Base-by-base conservation (phyloP, 2,797 vertebrate genomes). In the Danio jaintianensis region DNA sequence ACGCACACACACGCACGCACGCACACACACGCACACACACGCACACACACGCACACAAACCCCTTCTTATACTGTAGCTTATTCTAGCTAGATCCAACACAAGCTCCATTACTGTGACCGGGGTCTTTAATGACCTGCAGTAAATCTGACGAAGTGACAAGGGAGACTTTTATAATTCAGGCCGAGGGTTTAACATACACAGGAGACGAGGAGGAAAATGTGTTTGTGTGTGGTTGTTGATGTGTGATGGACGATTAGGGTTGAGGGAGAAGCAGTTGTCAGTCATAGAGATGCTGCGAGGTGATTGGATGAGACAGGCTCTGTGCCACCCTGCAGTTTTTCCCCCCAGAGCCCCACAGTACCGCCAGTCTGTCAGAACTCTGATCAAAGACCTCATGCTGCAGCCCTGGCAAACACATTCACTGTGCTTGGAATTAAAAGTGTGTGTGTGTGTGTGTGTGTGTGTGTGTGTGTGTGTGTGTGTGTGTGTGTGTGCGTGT, bases 311-410 rank as follows among this genome's bases (percentile, higher is more conserved):
- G 38, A 66, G 61, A 74, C 68, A 59, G 61, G 29, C 78, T 77
- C 53, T 45, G 74, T 75, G 74, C 45, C 59, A 83, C 38, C 22
- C 58, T 75, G 61, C 64, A 55, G 48, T 79, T 79, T 75, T 58
- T 29, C 29, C 22, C 58, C 66, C 67, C 61, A 70, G 22, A 50
- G 66, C 45, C 13, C 47, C 82, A 70, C 50, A 85, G 71, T 88
- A 83, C 85, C 85, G 7, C 76, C 73, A 40, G 61, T 66, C 12
- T 62, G 20, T 11, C 79, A 78, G 7, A 56, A 59, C 64, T 67
- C 68, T 38, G 22, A 63, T 4, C 1, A 62, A 3, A 6, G 20
- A n/a, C 73, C 78, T 56, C 22, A 63, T 48, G 13, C 36, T 85
- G 58, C 45, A 52, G 4, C 43, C 20, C n/a, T 4, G 61, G 15